phyloP scores from a whole-genome alignment of 2,888 invertebrate species.

The Rambutsinella grinnellia region DNA sequence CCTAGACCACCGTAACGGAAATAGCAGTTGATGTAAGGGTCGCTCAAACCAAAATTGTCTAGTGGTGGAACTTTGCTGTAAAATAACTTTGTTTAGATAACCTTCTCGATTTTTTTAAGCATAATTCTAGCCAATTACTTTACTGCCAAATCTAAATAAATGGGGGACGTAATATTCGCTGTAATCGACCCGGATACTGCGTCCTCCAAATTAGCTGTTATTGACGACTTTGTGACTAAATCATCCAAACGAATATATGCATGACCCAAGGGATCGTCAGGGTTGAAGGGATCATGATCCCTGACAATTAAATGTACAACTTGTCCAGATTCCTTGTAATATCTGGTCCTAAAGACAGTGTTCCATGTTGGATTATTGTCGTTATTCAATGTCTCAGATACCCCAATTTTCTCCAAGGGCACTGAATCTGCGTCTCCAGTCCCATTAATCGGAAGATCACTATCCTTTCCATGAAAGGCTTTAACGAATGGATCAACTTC shows the following conservation, averaged over 20 bases:
- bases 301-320: conserved; percentile 55
- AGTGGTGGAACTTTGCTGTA: conserved; percentile 46
- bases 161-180: conserved; percentile 53
- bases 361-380: conserved; percentile 51
- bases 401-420: conserved; percentile 28
- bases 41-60: conserved; percentile 55
- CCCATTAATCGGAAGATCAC: conserved; percentile 12
- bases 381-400: conserved; percentile 48
- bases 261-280: conserved; percentile 55
- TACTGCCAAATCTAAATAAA: conserved; percentile 47
- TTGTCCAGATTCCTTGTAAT: conserved; percentile 45
- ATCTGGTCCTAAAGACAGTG: conserved; percentile 54
- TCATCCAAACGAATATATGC: conserved; percentile 55
- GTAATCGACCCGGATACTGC: conserved; percentile 54
- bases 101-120: background rate
- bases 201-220: conserved; percentile 44
- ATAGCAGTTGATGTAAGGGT: conserved; percentile 60
- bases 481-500: conserved; percentile 58
- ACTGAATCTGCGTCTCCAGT: background rate
- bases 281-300: conserved; percentile 59
- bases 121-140: conserved; percentile 33
- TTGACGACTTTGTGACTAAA: conserved; percentile 39
- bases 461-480: conserved; percentile 42
- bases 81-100: background rate
- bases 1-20: conserved; percentile 56